Evolutionary conservation across 2,888 invertebrate genomes (phyloP).

Genomic region (Stenurella melanura): DNA sequence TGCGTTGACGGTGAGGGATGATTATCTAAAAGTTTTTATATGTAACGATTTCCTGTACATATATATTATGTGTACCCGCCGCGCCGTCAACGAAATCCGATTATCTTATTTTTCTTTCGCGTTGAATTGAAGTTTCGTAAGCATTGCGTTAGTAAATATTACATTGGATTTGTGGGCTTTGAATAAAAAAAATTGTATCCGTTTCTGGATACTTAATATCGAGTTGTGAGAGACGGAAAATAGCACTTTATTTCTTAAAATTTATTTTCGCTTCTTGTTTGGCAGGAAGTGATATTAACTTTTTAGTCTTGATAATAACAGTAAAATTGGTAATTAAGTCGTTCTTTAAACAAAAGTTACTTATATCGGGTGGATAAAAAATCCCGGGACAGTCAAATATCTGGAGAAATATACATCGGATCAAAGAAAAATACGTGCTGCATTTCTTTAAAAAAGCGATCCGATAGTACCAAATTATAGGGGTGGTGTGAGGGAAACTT

Average conservation of each 20-base stretch:
- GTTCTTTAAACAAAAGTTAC: no score
- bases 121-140: background rate
- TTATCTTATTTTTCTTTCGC: constrained; percentile 10
- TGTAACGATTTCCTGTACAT: constrained; percentile 14
- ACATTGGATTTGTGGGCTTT: background rate
- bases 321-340: no score
- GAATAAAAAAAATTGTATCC: background rate
- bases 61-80: background rate
- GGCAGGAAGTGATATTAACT: no score
- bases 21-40: constrained; percentile 60
- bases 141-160: background rate
- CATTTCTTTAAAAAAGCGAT: no score
- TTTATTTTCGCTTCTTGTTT: no score
- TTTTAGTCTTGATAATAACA: no score
- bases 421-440: no score
- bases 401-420: no score
- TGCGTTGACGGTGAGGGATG: constrained; percentile 57
- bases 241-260: background rate
- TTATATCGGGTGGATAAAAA: no score
- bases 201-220: background rate
- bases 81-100: background rate
- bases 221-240: background rate
- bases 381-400: no score
- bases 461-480: no score
- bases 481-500: no score